These are phyloP conservation scores for Podarcis muralis DNA, from an alignment of 2,113 vertebrate genomes.

Conservation along the genomic window DNA sequence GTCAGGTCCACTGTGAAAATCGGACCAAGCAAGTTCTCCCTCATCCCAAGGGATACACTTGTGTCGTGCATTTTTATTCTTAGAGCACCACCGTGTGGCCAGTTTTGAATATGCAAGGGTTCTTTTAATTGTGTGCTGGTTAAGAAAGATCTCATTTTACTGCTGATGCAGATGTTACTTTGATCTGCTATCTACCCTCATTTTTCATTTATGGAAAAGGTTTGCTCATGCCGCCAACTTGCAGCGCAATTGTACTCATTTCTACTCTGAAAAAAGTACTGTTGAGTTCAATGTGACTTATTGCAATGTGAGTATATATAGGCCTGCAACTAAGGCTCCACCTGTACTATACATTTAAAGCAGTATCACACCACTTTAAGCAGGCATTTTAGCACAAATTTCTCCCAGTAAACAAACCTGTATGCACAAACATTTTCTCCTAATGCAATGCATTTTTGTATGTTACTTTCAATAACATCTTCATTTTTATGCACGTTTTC, in stretches of 20 bases:
- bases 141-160: neutral
- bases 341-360: too few species aligned
- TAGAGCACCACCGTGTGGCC: slow-evolving; percentile 54
- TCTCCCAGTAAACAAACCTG: too few species aligned
- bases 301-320: neutral
- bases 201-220: neutral
- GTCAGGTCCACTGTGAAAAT: too few species aligned
- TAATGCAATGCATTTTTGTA: too few species aligned
- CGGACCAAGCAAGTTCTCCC: too few species aligned
- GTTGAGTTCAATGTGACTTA: neutral
- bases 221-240: neutral
- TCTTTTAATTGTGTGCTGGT: neutral
- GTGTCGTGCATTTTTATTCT: neutral
- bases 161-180: neutral
- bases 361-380: too few species aligned
- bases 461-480: too few species aligned
- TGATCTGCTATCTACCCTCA: neutral
- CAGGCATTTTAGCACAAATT: too few species aligned
- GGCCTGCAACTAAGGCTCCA: neutral
- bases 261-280: neutral
- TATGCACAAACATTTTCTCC: too few species aligned
- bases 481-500: too few species aligned
- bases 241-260: neutral
- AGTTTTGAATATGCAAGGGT: slow-evolving; percentile 26
- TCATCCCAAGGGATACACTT: neutral